phyloP scores from a whole-genome alignment of 2,113 vertebrate species.

The Channa argus region DNA sequence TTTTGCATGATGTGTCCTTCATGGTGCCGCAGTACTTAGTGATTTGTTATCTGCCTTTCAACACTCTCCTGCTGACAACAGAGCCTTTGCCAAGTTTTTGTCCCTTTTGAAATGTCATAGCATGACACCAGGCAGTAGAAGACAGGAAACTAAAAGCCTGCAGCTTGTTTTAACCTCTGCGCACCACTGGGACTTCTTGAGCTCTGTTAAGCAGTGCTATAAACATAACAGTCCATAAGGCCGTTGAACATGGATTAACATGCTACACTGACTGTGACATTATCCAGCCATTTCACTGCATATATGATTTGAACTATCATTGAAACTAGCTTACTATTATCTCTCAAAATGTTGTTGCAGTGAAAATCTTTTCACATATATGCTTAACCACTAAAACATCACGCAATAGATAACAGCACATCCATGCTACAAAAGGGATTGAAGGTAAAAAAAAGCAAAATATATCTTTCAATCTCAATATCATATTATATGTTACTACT shows the following conservation, averaged over 20 bases:
- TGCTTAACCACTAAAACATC: not conserved
- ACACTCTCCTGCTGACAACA: conserved; percentile 62
- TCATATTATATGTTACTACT: not conserved
- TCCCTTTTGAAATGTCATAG: conserved; percentile 71
- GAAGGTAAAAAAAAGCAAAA: not conserved
- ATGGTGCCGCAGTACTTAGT: conserved; percentile 37
- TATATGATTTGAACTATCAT: not conserved
- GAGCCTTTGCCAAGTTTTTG: conserved; percentile 62
- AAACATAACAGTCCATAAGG: conserved; percentile 44
- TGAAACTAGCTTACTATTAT: too few species aligned
- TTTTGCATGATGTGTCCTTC: conserved; percentile 67
- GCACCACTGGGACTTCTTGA: conserved; percentile 41
- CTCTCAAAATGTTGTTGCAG: too few species aligned
- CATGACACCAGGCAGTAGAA: conserved; percentile 49
- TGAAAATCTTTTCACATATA: too few species aligned
- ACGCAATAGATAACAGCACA: too few species aligned
- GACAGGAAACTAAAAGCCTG: conserved; percentile 33
- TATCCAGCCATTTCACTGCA: conserved; percentile 6
- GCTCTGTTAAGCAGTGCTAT: conserved; percentile 37
- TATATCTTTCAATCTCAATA: not conserved
- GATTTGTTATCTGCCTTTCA: conserved; percentile 52
- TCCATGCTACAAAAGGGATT: not conserved
- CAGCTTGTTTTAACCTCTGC: conserved; percentile 70
- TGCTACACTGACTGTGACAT: conserved; percentile 15
- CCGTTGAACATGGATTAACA: conserved; percentile 41